These are phyloP conservation scores for Listronotus bonariensis DNA, from an alignment of 1,140 invertebrate species.

Conservation along the genomic window DNA sequence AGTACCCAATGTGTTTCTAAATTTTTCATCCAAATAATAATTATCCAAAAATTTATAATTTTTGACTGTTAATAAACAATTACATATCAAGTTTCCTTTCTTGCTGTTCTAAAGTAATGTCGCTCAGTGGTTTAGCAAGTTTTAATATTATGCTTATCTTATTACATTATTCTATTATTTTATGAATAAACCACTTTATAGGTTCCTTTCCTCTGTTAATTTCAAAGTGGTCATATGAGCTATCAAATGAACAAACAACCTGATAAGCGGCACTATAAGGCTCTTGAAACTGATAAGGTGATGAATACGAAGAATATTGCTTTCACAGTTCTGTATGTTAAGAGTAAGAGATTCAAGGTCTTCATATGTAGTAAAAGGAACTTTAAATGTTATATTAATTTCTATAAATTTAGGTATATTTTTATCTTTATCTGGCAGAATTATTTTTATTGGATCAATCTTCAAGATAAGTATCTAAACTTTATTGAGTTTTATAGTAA, in stretches of 20 bases:
- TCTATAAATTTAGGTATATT: slow-evolving; percentile 46
- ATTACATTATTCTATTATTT: no score
- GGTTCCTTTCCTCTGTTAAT: slow-evolving; percentile 12
- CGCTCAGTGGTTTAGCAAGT: no score
- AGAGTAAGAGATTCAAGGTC: slow-evolving; percentile 47
- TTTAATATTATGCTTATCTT: no score
- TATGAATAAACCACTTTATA: slow-evolving; percentile 43
- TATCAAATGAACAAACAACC: slow-evolving; percentile 33
- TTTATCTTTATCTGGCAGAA: slow-evolving; percentile 26
- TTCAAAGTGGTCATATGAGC: slow-evolving; percentile 45
- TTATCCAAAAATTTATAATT: no score
- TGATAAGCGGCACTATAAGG: slow-evolving; percentile 42
- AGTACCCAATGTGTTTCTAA: no score
- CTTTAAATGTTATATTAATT: slow-evolving; percentile 37
- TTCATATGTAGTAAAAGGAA: slow-evolving; percentile 50
- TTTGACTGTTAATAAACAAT: no score
- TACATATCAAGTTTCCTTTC: no score
- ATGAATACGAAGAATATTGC: slow-evolving; percentile 6
- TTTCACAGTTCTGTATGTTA: slow-evolving; percentile 22
- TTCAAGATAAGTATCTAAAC: slow-evolving; percentile 39
- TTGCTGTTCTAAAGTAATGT: no score
- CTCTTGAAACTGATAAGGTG: slow-evolving; percentile 48
- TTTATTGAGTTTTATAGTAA: slow-evolving; percentile 43
- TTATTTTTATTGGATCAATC: slow-evolving; percentile 26
- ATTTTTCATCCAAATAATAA: no score